phyloP scores from a whole-genome alignment of 2,888 invertebrate species.

The Seladonia tumulorum region DNA sequence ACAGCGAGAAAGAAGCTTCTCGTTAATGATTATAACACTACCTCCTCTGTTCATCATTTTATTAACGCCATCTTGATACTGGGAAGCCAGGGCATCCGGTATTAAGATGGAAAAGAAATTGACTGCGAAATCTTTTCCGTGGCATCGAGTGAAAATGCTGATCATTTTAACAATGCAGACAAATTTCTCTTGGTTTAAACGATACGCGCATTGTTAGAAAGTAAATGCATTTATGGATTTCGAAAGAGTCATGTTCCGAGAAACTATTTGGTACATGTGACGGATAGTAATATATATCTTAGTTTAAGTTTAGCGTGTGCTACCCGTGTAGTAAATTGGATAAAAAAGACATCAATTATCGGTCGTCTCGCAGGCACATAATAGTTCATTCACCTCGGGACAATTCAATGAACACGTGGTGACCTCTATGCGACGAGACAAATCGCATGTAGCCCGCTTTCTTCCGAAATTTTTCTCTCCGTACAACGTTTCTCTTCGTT shows the following conservation, averaged over 20 bases:
- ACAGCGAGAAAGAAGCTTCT: slow-evolving; percentile 17
- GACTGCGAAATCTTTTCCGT: neutral
- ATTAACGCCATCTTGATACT: slow-evolving; percentile 23
- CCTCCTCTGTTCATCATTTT: slow-evolving; percentile 46
- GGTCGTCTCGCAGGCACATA: slow-evolving; percentile 39
- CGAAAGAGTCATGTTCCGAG: neutral
- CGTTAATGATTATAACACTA: slow-evolving; percentile 53
- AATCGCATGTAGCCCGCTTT: slow-evolving; percentile 48
- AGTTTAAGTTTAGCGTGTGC: slow-evolving; percentile 1
- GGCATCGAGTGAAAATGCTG: neutral
- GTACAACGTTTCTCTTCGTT: neutral
- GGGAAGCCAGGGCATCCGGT: slow-evolving; percentile 6
- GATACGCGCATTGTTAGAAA: neutral
- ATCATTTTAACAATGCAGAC: neutral
- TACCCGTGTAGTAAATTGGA: slow-evolving; percentile 48
- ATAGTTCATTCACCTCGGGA: slow-evolving; percentile 56
- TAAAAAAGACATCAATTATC: slow-evolving; percentile 61
- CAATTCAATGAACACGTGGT: slow-evolving; percentile 44
- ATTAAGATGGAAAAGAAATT: neutral
- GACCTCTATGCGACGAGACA: slow-evolving; percentile 44
- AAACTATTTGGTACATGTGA: neutral
- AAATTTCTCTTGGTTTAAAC: neutral
- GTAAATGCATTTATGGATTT: neutral
- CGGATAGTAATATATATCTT: neutral
- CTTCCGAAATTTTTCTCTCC: slow-evolving; percentile 21